Evolutionary conservation across 2,797 vertebrate genomes (phyloP), one percentile per base, ranked within the genome.

Genomic region (Fundulus diaphanus): DNA sequence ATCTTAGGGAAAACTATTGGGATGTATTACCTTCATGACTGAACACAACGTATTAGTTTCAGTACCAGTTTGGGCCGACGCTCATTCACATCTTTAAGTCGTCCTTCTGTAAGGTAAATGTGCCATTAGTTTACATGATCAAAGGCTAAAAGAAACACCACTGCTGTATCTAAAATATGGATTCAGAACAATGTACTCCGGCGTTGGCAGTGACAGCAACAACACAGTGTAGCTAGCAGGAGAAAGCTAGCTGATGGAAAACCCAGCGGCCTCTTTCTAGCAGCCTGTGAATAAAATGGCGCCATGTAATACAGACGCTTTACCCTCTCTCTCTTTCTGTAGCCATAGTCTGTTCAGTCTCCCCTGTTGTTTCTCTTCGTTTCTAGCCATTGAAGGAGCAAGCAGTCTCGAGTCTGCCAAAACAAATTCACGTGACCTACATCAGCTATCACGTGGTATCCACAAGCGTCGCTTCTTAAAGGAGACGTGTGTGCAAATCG

Each of bases 321-420:
- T 87, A 93, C 95, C 95, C 2, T 95, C 92, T 89, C 82, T 93
- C 80, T 96, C 94, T 54, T 90, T 95, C 85, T 96, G 94, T 4
- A 96, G 94, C 95, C 95, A 96, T 8, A 96, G 83, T 81, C 95
- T 87, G 84, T 96, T 96, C 66, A 96, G 66, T 40, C 77, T 92
- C 0, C 95, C 95, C 27, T 93, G 92, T 44, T 96, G 96, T 67
- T 96, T 96, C 81, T 96, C 96, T 49, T 95, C 93, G 66, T 96
- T 96, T 81, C 96, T 92, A 1, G 95, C 95, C 95, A 96, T 96
- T 66, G 76, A 1, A 4, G 18, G 27, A 20, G 13, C 13, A 0
- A 8, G 5, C 24, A 29, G 13, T 9, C 3, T 35, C 57, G 9
- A 22, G 2, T 1, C 7, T 29, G 0, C 0, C 22, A 16, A 86